A percentile compares a stretch with the other conserved stretches of the same genome.
Evolutionary conservation across 2,113 vertebrate species (phyloP).

Genomic region (Empidonax traillii): DNA sequence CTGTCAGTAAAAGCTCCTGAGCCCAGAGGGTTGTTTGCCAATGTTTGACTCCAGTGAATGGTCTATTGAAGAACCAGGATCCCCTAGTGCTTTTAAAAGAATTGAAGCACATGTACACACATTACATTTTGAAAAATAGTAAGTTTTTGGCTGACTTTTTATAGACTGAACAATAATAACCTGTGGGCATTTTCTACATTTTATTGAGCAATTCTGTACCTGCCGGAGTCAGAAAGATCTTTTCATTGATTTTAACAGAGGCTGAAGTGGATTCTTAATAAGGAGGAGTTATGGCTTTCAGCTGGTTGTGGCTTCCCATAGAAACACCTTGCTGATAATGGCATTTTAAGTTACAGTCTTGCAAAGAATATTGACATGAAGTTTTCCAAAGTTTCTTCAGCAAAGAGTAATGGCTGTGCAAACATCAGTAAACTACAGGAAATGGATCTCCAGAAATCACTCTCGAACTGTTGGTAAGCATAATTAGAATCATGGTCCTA

Average conservation of each 20-base stretch:
- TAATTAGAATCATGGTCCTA: neutral
- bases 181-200: neutral
- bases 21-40: conserved; percentile 9
- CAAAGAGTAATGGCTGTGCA: neutral
- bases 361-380: neutral
- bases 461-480: neutral
- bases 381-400: neutral
- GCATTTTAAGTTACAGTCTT: neutral
- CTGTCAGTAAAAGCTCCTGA: neutral
- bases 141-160: conserved; percentile 10
- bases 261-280: neutral
- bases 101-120: neutral
- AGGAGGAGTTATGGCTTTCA: neutral
- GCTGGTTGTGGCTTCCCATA: neutral
- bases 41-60: conserved; percentile 1
- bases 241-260: conserved; percentile 32
- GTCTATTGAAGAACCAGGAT: neutral
- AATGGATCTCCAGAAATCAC: neutral
- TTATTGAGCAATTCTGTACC: conserved; percentile 11
- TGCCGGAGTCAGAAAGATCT: neutral
- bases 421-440: neutral
- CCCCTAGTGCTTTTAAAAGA: conserved; percentile 21
- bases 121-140: neutral
- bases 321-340: neutral
- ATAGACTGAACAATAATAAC: conserved; percentile 25